Evolutionary conservation across 1,140 invertebrate species (phyloP), one percentile per base, ranked within the genome.

Genomic region (Ephestia elutella): DNA sequence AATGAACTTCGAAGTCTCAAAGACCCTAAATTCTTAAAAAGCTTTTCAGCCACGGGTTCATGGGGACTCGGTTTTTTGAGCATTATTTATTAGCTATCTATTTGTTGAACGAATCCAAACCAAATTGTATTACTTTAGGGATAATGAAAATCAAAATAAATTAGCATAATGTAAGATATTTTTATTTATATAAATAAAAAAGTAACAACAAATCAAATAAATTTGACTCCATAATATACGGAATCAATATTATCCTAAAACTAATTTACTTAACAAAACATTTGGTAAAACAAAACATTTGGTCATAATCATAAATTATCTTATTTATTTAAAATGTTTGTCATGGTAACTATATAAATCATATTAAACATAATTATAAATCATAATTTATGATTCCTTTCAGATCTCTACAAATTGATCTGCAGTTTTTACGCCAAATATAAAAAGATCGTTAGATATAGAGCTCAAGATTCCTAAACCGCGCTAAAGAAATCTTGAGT

Each of bases 171-270:
- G 28, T 28, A 8, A 57, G 58, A 58, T 54, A 48, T n/a, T n/a
- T n/a, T 38, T 25, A 25, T 49, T 71, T 78, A 62, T 81, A 78
- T 73, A 75, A 65, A 60, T 61, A 60, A 63, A 73, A 76, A 71
- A 68, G 68, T 74, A 70, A 78, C 74, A 76, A 73, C 71, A 66
- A 63, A 78, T 84, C 84, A 82, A 82, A 82, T 80, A 80, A 73
- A 44, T 44, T 15, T 66, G 65, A 65, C 66, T 76, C 75, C 82
- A 73, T 84, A 84, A 85, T 87, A 85, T 82, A 87, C 78, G 82
- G 66, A 84, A 65, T 57, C 50, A 65, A 20, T 53, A 62, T 59
- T 56, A 20, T 44, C 20, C 54, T 59, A 51, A 32, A 54, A 32
- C 35, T 65, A 56, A 38, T 51, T 25, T 25, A 53, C 64, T 67